Base-by-base conservation (phyloP, 2,113 vertebrate species). In the Colossoma macropomum region DNA sequence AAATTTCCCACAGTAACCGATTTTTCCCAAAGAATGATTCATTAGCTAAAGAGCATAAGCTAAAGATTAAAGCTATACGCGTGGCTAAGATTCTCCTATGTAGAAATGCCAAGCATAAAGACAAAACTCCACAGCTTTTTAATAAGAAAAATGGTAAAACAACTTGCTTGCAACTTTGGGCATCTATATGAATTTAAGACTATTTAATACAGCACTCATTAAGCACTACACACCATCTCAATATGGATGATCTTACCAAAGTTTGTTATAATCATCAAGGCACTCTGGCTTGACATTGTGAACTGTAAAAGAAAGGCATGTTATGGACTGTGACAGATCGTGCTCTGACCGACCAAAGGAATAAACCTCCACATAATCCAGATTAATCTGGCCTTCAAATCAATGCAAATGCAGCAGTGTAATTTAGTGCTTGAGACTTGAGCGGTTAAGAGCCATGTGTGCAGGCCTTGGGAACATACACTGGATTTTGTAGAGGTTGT, bases 281-380 rank as follows among this genome's bases (percentile, higher is more conserved):
- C 93, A 99, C 90, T 99, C 98, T 23, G 98, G 98, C 89, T 99
- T 99, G 85, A 99, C 97, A 87, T 97, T 99, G 92, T 99, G 98
- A 95, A 99, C 98, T 99, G 95, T 87, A 97, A 97, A 81, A 86
- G 91, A 84, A 84, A 45, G 72, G 75, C 83, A 80, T 30, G 77
- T 75, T 84, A 79, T 63, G 80, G 16, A 48, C 25, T 50, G 80
- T 12, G 68, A 68, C 21, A 70, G 54, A 82, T 48, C n/a, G 45
- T 41, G n/a, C 48, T 73, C 41, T 45, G 27, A 17, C 72, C 38
- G 63, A 82, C 81, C 75, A 68, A 59, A 76, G 81, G 52, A 68
- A 63, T 54, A 77, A 30, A 71, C 77, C 65, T 83, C 27, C 16
- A 83, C 54, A 54, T 77, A 60, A 66, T 32, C 25, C 19, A 27